Base-by-base conservation (phyloP, 2,113 vertebrate species). In the Anhinga anhinga region DNA sequence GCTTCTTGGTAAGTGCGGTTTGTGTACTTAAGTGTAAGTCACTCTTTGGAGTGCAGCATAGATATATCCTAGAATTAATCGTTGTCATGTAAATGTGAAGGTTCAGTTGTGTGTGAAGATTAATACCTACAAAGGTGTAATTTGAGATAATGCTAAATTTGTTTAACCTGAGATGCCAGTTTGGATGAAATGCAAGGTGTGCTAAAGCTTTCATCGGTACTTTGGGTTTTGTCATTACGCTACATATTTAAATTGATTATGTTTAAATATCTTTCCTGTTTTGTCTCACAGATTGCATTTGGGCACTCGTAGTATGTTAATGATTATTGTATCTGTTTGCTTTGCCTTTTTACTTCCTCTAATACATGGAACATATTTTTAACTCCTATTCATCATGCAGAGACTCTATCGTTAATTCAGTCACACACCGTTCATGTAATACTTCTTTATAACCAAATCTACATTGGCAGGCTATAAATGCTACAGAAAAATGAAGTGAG, bases 331-430 rank as follows among this genome's bases (percentile, higher is more conserved):
- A 77, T 70, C 72, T 70, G 32, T 76, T 72, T 91, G 86, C 81
- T 88, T 82, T 96, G 88, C 83, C 58, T 92, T 95, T 95, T 93
- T 79, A 49, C 78, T 93, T 92, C 58, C 78, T 93, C 91, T 79
- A 61, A 38, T 89, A 74, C 32, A 38, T n/a, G 53, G 80, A 77
- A 83, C 72, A 10, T 93, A 87, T 97, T 95, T 93, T 88, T 93
- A 93, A 82, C 65, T 95, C 36, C 44, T 87, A 8, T 88, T 91
- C 82, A 62, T 94, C 72, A 42, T 76, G 74, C 71, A 83, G n/a
- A 83, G 81, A 17, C 45, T 90, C 78, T 44, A 16, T 55, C 72
- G 73, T 82, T 56, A 47, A 9, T 78, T 86, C 87, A 81, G 92
- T 83, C 85, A 52, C 29, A 49, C 32, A 34, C 47, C 29, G 16